Conservation (phyloP, 2,888 invertebrate genomes). For the Adela reaumurella region DNA sequence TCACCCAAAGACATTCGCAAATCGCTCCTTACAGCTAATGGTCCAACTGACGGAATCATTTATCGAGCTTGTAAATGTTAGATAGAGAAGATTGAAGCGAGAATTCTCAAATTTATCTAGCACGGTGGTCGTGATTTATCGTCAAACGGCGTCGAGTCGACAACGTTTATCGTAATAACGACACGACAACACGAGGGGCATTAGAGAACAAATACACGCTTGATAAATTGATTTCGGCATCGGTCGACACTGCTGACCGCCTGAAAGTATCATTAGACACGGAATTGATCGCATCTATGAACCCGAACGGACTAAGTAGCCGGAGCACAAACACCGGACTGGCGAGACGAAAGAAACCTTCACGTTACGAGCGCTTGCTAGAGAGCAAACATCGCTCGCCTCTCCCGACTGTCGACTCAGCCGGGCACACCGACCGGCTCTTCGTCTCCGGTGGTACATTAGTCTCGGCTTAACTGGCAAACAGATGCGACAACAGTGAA, state of each 20-base stretch:
- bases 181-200: neutral
- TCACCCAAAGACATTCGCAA: too few relatives aligned
- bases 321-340: neutral
- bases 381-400: too few relatives aligned
- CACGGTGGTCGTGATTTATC: neutral
- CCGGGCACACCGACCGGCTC: too few relatives aligned
- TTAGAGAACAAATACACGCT: neutral
- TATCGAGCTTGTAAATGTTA: neutral
- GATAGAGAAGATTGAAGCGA: neutral
- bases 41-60: neutral
- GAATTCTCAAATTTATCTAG: neutral
- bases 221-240: neutral
- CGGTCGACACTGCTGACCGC: neutral
- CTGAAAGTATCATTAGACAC: neutral
- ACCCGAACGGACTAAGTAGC: neutral
- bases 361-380: neutral
- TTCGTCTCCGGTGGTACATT: slow-evolving; percentile 15
- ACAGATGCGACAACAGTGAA: slow-evolving; percentile 37
- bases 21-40: neutral
- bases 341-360: neutral
- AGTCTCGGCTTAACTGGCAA: slow-evolving; percentile 30
- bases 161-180: neutral
- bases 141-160: neutral
- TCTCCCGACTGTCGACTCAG: too few relatives aligned
- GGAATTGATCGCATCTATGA: neutral